Percentiles rank a stretch among this genome's conserved stretches.
Conservation (phyloP, 2,113 vertebrate genomes). For the Oostethus manadensis region DNA sequence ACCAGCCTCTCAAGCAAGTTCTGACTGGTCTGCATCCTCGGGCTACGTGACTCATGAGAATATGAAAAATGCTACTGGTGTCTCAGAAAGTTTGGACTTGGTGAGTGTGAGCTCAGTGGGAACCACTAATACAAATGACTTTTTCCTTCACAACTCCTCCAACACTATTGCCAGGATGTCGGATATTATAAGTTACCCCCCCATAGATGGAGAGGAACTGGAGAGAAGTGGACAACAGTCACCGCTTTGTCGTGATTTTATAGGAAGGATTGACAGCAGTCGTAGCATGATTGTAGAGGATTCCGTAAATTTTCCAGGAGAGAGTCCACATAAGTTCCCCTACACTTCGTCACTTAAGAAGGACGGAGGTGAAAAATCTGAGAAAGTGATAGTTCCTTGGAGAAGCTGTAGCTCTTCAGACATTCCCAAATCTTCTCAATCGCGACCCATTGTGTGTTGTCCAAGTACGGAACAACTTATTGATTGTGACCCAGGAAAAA, state of each 20-base stretch:
- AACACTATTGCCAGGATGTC: constrained; percentile 40
- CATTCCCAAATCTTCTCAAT: constrained; percentile 9
- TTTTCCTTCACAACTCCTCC: constrained; percentile 46
- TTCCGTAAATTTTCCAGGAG: constrained; percentile 15
- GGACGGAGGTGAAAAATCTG: constrained; percentile 14
- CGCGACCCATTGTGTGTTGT: neutral
- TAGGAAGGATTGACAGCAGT: constrained; percentile 9
- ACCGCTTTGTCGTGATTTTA: constrained; percentile 8
- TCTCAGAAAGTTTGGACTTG: constrained; percentile 13
- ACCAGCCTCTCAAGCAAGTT: constrained; percentile 16
- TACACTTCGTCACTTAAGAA: neutral
- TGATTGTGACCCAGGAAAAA: constrained; percentile 13
- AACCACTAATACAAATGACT: neutral
- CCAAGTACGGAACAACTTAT: constrained; percentile 9
- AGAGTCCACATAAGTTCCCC: neutral
- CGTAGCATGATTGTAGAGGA: constrained; percentile 10
- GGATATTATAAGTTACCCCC: constrained; percentile 63
- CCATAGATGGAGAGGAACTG: constrained; percentile 60
- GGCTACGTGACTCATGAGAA: constrained; percentile 54
- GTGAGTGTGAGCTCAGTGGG: constrained; percentile 15
- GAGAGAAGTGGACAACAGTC: constrained; percentile 43
- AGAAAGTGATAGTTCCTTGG: constrained; percentile 10
- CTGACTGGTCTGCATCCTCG: constrained; percentile 48
- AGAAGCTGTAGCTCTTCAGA: constrained; percentile 20
- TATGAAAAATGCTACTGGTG: constrained; percentile 19